Percentiles rank a stretch among this genome's conserved stretches.
phyloP scores from a whole-genome alignment of 2,797 vertebrate species.

The Philypnodon macrostomus region DNA sequence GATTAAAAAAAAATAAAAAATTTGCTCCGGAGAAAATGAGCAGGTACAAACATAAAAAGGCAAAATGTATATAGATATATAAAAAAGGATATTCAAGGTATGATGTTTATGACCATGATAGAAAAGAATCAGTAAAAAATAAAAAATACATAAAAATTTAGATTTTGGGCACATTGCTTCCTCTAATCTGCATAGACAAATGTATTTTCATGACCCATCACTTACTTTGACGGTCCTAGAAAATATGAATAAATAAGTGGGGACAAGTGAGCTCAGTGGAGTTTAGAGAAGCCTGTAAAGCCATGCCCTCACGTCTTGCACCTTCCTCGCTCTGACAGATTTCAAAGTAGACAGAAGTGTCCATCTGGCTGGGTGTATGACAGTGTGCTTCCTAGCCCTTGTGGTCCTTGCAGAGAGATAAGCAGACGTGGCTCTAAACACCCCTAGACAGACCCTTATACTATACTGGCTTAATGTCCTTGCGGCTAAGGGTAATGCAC shows the following conservation, averaged over 20 bases:
- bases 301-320: constrained; percentile 18
- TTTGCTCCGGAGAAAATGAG: too few species aligned
- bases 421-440: constrained; percentile 73
- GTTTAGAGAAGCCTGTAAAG: constrained; percentile 18
- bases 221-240: too few species aligned
- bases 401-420: constrained; percentile 65
- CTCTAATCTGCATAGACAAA: too few species aligned
- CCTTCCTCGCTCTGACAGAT: constrained; percentile 43
- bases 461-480: constrained; percentile 77
- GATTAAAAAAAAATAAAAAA: too few species aligned
- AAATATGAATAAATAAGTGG: neutral
- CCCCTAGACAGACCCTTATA: constrained; percentile 77
- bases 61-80: too few species aligned
- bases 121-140: too few species aligned
- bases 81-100: too few species aligned
- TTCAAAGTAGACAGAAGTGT: constrained; percentile 52
- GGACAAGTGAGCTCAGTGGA: constrained; percentile 9
- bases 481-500: constrained; percentile 74
- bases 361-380: constrained; percentile 53
- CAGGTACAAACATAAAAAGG: too few species aligned
- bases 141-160: too few species aligned
- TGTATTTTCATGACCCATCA: too few species aligned
- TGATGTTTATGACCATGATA: too few species aligned
- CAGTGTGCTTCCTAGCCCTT: constrained; percentile 46
- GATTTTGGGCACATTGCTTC: too few species aligned